These are phyloP conservation scores for Melieria crassipennis DNA, from an alignment of 2,888 invertebrate species.

Conservation along the genomic window DNA sequence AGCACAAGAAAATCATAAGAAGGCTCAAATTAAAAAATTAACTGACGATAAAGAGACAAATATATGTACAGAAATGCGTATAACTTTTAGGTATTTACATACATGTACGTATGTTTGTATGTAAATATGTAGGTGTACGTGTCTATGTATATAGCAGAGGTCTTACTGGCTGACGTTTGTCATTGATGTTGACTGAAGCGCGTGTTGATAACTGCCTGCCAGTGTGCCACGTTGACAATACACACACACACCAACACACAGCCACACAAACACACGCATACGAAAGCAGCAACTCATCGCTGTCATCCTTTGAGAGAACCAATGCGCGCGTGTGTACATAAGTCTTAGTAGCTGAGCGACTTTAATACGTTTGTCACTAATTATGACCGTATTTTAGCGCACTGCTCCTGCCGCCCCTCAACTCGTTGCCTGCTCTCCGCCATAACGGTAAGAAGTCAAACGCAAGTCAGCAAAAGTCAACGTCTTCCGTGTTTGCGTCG, in stretches of 20 bases:
- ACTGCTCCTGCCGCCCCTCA: not conserved
- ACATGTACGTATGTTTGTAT: constrained; percentile 19
- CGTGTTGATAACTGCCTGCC: no score
- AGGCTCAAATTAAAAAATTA: no score
- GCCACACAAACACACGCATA: no score
- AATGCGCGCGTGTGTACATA: constrained; percentile 8
- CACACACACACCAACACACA: no score
- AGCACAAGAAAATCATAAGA: no score
- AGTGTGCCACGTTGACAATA: no score
- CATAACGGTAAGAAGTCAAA: no score
- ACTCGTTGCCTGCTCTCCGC: no score
- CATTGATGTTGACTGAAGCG: no score
- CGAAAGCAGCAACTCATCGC: constrained; percentile 2
- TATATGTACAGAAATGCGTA: constrained; percentile 13
- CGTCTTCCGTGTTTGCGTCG: no score
- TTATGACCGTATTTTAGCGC: constrained; percentile 26
- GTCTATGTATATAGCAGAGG: not conserved
- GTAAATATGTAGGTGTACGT: constrained; percentile 16
- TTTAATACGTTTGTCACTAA: constrained; percentile 36
- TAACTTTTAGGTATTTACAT: constrained; percentile 15
- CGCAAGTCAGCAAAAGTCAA: no score
- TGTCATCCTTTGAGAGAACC: constrained; percentile 28
- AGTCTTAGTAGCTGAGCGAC: constrained; percentile 5
- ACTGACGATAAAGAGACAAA: constrained; percentile 12
- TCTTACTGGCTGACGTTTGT: no score